Evolutionary conservation across 2,113 vertebrate genomes (phyloP), one percentile per base, ranked within the genome.

Genomic region (Microcebus ravelobensis): DNA sequence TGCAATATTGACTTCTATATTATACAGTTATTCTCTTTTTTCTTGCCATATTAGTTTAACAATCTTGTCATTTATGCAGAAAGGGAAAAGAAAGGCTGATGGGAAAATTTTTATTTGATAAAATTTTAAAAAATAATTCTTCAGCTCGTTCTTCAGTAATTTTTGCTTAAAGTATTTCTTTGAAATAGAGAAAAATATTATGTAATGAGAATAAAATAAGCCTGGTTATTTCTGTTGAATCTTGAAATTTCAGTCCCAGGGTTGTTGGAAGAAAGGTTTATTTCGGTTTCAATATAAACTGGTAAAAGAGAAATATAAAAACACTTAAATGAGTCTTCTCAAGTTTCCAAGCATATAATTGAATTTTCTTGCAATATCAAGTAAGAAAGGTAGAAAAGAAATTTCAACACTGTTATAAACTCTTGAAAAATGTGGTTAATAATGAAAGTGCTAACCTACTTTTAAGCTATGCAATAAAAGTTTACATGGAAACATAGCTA

Each of bases 341-440:
- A 27, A 90, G 79, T 92, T 94, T 95, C 65, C 84, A 94, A 96
- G 87, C 84, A 92, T 86, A 93, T 87, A 96, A 96, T 96, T 93
- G 87, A 96, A 71, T 97, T 98, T 97, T 83, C 90, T 92, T 91
- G 50, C 86, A 96, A 81, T 90, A 96, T 76, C 83, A 90, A 91
- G 63, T 95, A 97, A 94, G 67, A 81, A 94, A 94, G 79, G 48
- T 88, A 95, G 96, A 89, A 96, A 91, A 90, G 91, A 95, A 96
- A 94, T 97, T 95, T 97, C 87, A 95, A 71, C 87, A 96, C 48
- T 96, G 92, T 76, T 96, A 94, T 96, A 90, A 96, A 92, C 57
- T 90, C 68, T 97, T 98, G 95, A 97, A 97, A 97, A 97, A 97
- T 98, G 97, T 95, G 85, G 84, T 97, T 98, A 97, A 97, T 97